phyloP scores from a whole-genome alignment of 30 jellyfish, hydroid and myxozoan genomes.

The Hydractinia symbiolongicarpus region DNA sequence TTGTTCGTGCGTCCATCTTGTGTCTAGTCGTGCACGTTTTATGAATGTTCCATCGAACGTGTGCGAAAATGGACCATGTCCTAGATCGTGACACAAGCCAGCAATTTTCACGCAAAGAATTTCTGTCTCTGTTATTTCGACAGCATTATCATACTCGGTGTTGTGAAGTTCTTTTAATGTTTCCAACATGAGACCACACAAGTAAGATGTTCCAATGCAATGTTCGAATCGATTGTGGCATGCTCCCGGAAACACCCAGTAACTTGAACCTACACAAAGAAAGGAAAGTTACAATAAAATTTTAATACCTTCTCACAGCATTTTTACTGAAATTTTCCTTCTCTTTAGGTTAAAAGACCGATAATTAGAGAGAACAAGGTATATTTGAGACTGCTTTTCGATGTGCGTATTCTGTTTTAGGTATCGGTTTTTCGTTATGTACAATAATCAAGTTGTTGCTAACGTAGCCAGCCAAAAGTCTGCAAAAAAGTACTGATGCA shows the following conservation, averaged over 20 bases:
- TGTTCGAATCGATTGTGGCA: conserved; percentile 94
- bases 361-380: too few species aligned
- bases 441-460: too few species aligned
- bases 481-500: too few species aligned
- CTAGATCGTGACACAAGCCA: conserved; percentile 96
- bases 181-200: conserved; percentile 65
- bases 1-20: conserved; percentile 76
- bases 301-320: too few species aligned
- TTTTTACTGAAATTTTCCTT: too few species aligned
- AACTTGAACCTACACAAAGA: conserved; percentile 59
- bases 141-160: neutral
- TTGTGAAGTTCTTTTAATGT: conserved; percentile 55
- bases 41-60: conserved; percentile 71
- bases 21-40: conserved; percentile 25
- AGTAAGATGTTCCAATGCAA: conserved; percentile 66
- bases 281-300: neutral
- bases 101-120: conserved; percentile 82
- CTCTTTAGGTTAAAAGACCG: too few species aligned
- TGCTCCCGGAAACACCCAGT: conserved; percentile 92
- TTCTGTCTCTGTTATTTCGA: conserved; percentile 55
- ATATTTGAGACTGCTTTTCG: too few species aligned
- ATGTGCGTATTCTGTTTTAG: too few species aligned
- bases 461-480: too few species aligned
- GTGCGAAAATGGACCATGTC: conserved; percentile 97
- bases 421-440: too few species aligned